Conservation (phyloP, 2,888 invertebrate genomes). For the Drosophila austrosaltans region DNA sequence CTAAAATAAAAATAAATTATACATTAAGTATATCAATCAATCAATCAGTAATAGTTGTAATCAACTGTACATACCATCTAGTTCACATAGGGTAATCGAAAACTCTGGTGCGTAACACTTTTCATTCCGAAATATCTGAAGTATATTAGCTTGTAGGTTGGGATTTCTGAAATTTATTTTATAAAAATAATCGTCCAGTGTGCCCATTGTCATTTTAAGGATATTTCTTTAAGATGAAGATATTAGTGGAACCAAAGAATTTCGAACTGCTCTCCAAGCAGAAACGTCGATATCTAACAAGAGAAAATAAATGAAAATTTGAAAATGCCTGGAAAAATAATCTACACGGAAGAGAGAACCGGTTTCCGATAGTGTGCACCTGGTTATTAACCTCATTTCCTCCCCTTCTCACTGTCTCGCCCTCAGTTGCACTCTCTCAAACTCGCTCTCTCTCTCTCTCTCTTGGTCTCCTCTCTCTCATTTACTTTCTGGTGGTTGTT, state of each 20-base stretch:
- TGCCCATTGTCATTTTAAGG: slow-evolving; percentile 21
- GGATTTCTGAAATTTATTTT: slow-evolving; percentile 44
- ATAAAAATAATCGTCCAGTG: slow-evolving; percentile 50
- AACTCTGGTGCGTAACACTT: slow-evolving; percentile 39
- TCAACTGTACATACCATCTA: slow-evolving; percentile 56
- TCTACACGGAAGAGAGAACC: slow-evolving; percentile 23
- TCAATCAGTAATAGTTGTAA: not conserved
- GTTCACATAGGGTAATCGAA: slow-evolving; percentile 52
- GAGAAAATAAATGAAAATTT: slow-evolving; percentile 20
- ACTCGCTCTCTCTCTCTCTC: not conserved
- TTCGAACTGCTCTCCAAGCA: slow-evolving; percentile 24
- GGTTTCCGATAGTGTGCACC: slow-evolving; percentile 29
- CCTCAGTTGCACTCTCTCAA: too few relatives aligned
- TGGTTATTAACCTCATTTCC: slow-evolving; percentile 24
- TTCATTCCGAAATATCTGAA: slow-evolving; percentile 32
- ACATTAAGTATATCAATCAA: not conserved
- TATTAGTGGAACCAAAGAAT: slow-evolving; percentile 5
- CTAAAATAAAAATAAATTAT: slow-evolving; percentile 32
- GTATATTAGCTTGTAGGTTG: slow-evolving; percentile 26
- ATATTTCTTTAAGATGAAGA: not conserved
- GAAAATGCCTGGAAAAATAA: not conserved
- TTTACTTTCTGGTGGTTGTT: slow-evolving; percentile 45
- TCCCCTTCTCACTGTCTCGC: not conserved
- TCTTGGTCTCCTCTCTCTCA: not conserved
- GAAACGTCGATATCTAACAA: slow-evolving; percentile 7